Evolutionary conservation across 2,888 invertebrate genomes (phyloP), one percentile per base, ranked within the genome.

Genomic region (Lepidocyrtinus sp.): DNA sequence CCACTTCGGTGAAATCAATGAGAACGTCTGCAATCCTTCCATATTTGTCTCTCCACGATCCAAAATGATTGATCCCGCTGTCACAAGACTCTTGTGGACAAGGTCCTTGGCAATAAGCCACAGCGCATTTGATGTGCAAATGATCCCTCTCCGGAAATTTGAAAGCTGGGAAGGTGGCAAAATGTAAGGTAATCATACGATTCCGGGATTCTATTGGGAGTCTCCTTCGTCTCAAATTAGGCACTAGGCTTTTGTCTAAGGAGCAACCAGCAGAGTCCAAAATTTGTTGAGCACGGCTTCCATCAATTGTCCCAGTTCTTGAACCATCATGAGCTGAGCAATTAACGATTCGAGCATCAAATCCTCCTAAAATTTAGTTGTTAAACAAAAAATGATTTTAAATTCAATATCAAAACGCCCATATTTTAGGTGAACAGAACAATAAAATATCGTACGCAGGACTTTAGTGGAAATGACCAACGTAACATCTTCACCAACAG

Each of bases 91-190:
- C 93, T 87, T 90, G 89, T 0, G 92, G 92, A 87, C 95, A 95
- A 82, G 90, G 90, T 68, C 92, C 93, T 88, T 92, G 92, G 87
- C 95, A 95, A n/a, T 95, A 89, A 86, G 94, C 93, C 61, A 95
- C 91, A 19, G 92, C 92, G 88, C 95, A 95, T n/a, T 92, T 92
- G 63, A 95, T 89, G 88, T 95, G 95, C 55, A 95, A 89, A 82
- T 93, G 92, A 81, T 94, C 93, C 83, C 94, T 90, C 87, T 94
- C 94, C 1, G 95, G 95, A 88, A 95, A 95, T 87, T 94, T 94
- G 87, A 95, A 95, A 2, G 95, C 95, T 0, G 93, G 92, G 89
- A 95, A 95, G 19, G 92, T 92, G 0, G 94, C 90, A 85, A 87
- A 87, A 46, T 87, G 86, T 2, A 88, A 82, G 55, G 87, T 88